Conservation (phyloP, 2,113 vertebrate species). For the Anthoscopus minutus region DNA sequence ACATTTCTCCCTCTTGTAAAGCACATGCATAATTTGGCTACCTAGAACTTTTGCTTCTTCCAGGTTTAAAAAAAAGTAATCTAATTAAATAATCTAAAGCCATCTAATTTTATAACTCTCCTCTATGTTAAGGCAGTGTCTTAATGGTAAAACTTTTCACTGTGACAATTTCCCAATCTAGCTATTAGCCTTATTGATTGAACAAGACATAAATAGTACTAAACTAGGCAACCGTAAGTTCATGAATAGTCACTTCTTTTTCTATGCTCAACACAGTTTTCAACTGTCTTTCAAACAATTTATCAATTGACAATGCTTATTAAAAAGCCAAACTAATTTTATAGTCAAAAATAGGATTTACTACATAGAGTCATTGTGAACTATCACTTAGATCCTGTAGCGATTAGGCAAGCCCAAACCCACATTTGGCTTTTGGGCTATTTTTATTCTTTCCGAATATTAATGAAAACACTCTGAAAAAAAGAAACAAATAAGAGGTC, state of each 20-base stretch:
- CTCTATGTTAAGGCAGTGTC: neutral
- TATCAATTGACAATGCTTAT: neutral
- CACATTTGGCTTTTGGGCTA: slow-evolving; percentile 60
- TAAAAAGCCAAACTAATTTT: slow-evolving; percentile 20
- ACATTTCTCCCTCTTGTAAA: neutral
- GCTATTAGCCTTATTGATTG: neutral
- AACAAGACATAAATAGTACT: neutral
- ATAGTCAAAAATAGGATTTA: slow-evolving; percentile 3
- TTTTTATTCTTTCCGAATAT: slow-evolving; percentile 72
- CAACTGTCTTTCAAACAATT: neutral
- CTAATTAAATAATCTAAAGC: too few species aligned
- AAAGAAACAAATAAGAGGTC: slow-evolving; percentile 77
- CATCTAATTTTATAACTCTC: neutral
- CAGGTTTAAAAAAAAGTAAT: neutral
- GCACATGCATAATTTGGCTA: neutral
- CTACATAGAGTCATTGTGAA: slow-evolving; percentile 39
- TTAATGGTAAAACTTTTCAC: neutral
- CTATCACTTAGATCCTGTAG: slow-evolving; percentile 43
- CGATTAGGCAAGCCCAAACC: slow-evolving; percentile 60
- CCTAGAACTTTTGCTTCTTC: neutral
- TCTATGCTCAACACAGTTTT: neutral
- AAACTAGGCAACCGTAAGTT: neutral
- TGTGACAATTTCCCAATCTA: neutral
- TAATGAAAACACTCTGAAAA: slow-evolving; percentile 71
- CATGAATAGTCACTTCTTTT: neutral